Evolutionary conservation across 2,888 invertebrate genomes (phyloP).

Genomic region (Geotrupes spiniger): DNA sequence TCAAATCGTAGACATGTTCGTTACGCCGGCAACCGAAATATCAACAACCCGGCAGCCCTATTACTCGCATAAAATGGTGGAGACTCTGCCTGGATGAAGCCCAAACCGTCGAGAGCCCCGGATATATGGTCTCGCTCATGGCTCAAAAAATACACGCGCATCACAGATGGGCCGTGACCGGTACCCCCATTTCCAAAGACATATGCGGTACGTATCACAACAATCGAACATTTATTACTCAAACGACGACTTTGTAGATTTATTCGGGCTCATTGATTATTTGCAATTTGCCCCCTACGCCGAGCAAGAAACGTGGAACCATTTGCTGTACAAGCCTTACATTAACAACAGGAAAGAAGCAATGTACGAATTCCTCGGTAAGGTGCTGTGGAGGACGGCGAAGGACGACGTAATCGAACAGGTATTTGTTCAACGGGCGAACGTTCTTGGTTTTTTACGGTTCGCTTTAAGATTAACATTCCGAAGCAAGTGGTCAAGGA

Average conservation of each 20-base stretch:
- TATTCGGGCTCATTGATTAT: slow-evolving; percentile 58
- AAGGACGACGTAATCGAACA: slow-evolving; percentile 67
- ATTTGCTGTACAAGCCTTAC: slow-evolving; percentile 54
- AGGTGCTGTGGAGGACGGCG: slow-evolving; percentile 67
- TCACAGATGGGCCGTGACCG: slow-evolving; percentile 73
- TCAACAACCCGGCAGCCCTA: slow-evolving; percentile 62
- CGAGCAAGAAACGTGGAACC: slow-evolving; percentile 54
- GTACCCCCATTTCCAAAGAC: slow-evolving; percentile 57
- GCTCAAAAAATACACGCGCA: slow-evolving; percentile 56
- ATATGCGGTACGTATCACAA: slow-evolving; percentile 35
- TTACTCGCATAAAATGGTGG: slow-evolving; percentile 73
- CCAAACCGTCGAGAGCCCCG: slow-evolving; percentile 69
- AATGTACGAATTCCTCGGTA: slow-evolving; percentile 54
- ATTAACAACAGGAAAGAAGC: slow-evolving; percentile 49
- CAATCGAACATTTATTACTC: too few relatives aligned
- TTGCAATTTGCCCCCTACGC: slow-evolving; percentile 59
- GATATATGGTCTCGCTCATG: slow-evolving; percentile 61
- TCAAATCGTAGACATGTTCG: slow-evolving; percentile 15
- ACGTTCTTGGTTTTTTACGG: too few relatives aligned
- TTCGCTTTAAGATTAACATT: slow-evolving; percentile 55
- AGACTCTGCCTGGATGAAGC: slow-evolving; percentile 76
- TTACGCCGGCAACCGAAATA: slow-evolving; percentile 62
- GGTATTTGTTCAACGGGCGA: too few relatives aligned
- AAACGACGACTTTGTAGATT: slow-evolving; percentile 47
- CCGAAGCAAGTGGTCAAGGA: slow-evolving; percentile 60